These are phyloP conservation scores for Chrysomallon squamiferum DNA, from an alignment of 1,140 invertebrate genomes.

Conservation along the genomic window DNA sequence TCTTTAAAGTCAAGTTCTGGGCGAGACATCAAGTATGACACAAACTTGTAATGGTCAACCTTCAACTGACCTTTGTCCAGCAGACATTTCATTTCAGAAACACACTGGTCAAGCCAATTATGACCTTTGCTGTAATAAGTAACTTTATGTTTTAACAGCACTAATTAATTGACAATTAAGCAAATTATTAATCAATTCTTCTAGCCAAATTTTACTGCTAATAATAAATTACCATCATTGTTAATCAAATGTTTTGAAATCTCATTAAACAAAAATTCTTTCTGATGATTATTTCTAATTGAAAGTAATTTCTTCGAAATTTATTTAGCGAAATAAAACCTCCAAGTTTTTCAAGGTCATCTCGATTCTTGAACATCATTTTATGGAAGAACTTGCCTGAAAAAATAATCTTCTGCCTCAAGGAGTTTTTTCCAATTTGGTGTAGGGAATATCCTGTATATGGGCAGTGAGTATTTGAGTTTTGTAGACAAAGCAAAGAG, in stretches of 20 bases:
- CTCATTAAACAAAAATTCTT: too few species aligned
- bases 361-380: too few species aligned
- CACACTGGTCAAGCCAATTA: constrained; percentile 42
- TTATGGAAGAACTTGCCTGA: constrained; percentile 44
- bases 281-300: too few species aligned
- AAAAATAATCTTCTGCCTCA: constrained; percentile 55
- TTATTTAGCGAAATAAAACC: too few species aligned
- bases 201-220: too few species aligned
- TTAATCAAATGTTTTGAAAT: too few species aligned
- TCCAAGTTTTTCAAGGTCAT: too few species aligned
- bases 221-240: too few species aligned
- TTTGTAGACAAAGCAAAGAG: constrained; percentile 60
- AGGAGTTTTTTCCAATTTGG: constrained; percentile 55
- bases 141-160: too few species aligned
- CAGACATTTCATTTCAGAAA: constrained; percentile 36
- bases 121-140: constrained; percentile 35
- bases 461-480: constrained; percentile 55
- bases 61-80: constrained; percentile 46
- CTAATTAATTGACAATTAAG: too few species aligned
- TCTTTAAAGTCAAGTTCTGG: constrained; percentile 68
- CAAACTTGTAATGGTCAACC: constrained; percentile 63
- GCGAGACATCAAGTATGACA: constrained; percentile 64
- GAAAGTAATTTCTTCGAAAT: too few species aligned
- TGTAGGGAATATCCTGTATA: constrained; percentile 50
- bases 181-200: too few species aligned